These are phyloP conservation scores for Drosophila insularis DNA, from an alignment of 1,140 invertebrate species.

Conservation along the genomic window DNA sequence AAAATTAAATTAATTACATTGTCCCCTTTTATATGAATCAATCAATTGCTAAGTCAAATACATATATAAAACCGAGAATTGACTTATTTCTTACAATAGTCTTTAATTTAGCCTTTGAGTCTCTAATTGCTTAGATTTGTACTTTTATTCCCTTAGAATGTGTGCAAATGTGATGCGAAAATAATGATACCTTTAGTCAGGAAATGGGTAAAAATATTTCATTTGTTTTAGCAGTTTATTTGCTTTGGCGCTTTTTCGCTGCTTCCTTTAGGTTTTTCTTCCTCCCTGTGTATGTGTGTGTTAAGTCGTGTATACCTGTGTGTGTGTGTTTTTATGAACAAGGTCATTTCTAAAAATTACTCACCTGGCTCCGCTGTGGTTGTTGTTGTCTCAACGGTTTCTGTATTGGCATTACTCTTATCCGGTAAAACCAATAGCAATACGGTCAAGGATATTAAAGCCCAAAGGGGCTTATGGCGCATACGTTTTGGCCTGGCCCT, in stretches of 20 bases:
- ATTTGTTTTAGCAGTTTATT: constrained; percentile 70
- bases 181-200: constrained; percentile 65
- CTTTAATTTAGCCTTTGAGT: no score
- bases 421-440: constrained; percentile 67
- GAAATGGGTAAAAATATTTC: constrained; percentile 70
- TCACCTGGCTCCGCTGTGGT: constrained; percentile 78
- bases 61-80: no score
- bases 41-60: no score
- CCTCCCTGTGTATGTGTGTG: constrained; percentile 36
- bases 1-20: no score
- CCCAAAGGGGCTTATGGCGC: constrained; percentile 76
- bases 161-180: constrained; percentile 1
- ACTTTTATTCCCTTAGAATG: neutral
- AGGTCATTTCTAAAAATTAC: constrained; percentile 35
- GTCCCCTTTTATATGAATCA: no score
- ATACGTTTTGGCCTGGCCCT: constrained; percentile 63
- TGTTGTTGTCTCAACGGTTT: constrained; percentile 65
- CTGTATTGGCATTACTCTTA: constrained; percentile 71
- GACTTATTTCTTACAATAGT: no score
- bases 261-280: constrained; percentile 1
- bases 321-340: constrained; percentile 17
- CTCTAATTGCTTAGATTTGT: no score
- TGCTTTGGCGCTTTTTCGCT: constrained; percentile 52
- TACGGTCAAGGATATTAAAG: constrained; percentile 71
- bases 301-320: constrained; percentile 28